Conservation (phyloP, 1,140 invertebrate genomes). For the Drosophila melanica region DNA sequence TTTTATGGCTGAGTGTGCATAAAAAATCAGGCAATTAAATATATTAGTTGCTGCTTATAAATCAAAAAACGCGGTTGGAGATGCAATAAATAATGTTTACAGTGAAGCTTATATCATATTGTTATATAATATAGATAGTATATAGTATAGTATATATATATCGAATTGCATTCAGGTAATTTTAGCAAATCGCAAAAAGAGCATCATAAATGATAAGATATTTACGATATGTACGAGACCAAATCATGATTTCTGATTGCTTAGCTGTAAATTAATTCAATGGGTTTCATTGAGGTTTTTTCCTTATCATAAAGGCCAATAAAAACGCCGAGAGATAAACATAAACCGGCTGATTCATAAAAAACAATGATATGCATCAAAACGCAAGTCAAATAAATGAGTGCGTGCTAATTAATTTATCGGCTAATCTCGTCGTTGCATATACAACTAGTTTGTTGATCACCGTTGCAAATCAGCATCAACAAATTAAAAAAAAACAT, state of each 20-base stretch:
- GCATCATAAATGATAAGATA: slow-evolving; percentile 6
- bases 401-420: slow-evolving; percentile 2
- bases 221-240: not conserved
- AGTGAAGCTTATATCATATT: not conserved
- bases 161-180: not conserved
- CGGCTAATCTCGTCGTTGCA: too few species aligned
- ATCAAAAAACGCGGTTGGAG: not conserved
- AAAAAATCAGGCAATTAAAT: not conserved
- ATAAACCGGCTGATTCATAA: not conserved
- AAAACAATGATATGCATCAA: slow-evolving; percentile 10
- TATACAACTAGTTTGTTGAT: not conserved
- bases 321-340: not conserved
- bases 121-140: not conserved
- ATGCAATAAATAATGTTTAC: not conserved
- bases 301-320: slow-evolving; percentile 5
- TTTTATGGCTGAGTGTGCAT: not conserved
- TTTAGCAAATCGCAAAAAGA: not conserved
- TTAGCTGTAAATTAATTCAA: slow-evolving; percentile 1
- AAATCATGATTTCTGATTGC: slow-evolving; percentile 3
- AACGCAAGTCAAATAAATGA: not conserved
- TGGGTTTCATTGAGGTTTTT: slow-evolving; percentile 9
- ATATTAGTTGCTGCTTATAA: not conserved
- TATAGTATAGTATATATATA: not conserved
- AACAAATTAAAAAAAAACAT: not conserved
- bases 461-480: not conserved